Evolutionary conservation across 2,888 invertebrate genomes (phyloP), one percentile per base, ranked within the genome.

Genomic region (Erebia aethiops): DNA sequence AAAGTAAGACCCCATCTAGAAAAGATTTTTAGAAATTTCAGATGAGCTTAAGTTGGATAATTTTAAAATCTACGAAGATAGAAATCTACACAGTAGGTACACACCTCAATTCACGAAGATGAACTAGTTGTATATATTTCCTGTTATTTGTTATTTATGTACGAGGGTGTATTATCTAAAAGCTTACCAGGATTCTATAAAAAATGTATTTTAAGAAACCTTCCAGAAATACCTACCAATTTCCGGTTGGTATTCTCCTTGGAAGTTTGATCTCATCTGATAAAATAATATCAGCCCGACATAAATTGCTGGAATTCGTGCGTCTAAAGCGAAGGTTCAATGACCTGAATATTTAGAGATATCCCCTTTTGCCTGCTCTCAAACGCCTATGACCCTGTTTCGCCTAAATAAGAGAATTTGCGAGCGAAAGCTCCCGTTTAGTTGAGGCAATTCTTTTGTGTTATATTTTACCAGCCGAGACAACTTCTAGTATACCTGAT

Each of bases 331-430:
- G 68, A 67, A 75, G 78, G 84, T 82, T 87, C 87, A 82, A 76
- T 76, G 80, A 81, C 82, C 86, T 79, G 77, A 78, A 82, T 80
- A 81, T 81, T 81, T 81, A 80, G 77, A 76, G 77, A 81, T 77
- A 81, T 75, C 81, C 76, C 76, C 77, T 79, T 83, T 83, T 83
- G 81, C 77, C 80, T 80, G 79, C 77, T 78, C 80, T 81, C 81
- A 84, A 83, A 78, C 78, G 80, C 76, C 80, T 83, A 79, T 84
- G 85, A 84, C 89, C 87, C 79, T 83, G 83, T 88, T 87, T 85
- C 78, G 65, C 76, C 77, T 80, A 80, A 84, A 83, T 83, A 83
- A 83, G 84, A 84, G 81, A 79, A 84, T 81, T 80, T 78, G 80
- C 77, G 77, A 77, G 77, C 80, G 77, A 80, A 71, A 72, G 71